Percentiles rank a stretch among this genome's conserved stretches.
These are phyloP conservation scores for Lysiphlebus fabarum DNA, from an alignment of 1,140 invertebrate genomes.

Conservation along the genomic window DNA sequence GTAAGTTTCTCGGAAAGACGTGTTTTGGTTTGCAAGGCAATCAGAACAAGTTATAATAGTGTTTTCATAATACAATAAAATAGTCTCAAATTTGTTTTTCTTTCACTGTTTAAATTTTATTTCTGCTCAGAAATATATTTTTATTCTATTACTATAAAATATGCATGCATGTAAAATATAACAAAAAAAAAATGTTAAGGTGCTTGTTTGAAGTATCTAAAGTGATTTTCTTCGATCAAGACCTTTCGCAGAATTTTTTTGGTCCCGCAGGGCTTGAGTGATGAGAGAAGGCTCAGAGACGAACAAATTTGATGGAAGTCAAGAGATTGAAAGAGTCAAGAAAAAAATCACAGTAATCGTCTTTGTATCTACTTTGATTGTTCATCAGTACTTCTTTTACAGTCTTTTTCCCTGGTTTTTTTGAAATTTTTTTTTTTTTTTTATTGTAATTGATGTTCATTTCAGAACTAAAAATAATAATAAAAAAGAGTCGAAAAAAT, in stretches of 20 bases:
- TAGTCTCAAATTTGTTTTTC: not conserved
- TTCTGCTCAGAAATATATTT: no score
- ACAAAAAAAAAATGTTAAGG: no score
- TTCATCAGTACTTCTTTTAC: slow-evolving; percentile 2
- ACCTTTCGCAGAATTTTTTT: slow-evolving; percentile 32
- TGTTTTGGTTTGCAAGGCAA: slow-evolving; percentile 9
- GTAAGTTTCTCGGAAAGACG: slow-evolving; percentile 13
- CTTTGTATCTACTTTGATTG: slow-evolving; percentile 1
- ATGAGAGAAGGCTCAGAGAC: slow-evolving; percentile 11
- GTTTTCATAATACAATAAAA: not conserved
- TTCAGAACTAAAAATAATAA: slow-evolving; percentile 16
- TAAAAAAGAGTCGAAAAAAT: slow-evolving; percentile 22
- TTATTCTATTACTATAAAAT: no score
- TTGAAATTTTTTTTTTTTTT: slow-evolving; percentile 7
- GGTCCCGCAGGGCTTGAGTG: slow-evolving; percentile 13
- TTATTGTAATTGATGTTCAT: slow-evolving; percentile 13
- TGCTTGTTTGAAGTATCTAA: slow-evolving; percentile 17
- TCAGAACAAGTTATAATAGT: not conserved
- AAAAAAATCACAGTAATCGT: slow-evolving; percentile 16
- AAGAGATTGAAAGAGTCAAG: slow-evolving; percentile 26
- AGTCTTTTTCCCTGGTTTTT: not conserved
- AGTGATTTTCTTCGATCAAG: slow-evolving; percentile 27
- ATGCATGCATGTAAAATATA: no score
- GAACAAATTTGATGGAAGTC: slow-evolving; percentile 29
- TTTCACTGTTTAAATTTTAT: no score